phyloP scores from a whole-genome alignment of 2,888 invertebrate genomes.

The Ecdyonurus torrentis region DNA sequence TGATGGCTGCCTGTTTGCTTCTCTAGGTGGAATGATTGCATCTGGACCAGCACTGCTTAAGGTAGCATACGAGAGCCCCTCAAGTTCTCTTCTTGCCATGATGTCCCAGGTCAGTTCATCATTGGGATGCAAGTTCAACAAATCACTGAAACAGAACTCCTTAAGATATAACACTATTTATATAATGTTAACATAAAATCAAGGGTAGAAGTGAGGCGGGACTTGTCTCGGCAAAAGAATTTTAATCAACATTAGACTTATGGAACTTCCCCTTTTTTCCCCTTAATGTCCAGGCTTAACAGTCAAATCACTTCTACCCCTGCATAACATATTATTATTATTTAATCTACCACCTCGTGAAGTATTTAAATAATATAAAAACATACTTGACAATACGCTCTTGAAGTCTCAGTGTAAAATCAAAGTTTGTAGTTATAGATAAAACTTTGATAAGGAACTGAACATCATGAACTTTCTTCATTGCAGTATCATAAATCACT shows the following conservation, averaged over 20 bases:
- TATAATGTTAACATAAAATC: too few relatives aligned
- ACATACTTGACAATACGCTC: conserved; percentile 21
- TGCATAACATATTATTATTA: too few relatives aligned
- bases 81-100: conserved; percentile 39
- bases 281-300: too few relatives aligned
- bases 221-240: too few relatives aligned
- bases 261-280: too few relatives aligned
- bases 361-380: background rate
- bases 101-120: conserved; percentile 40
- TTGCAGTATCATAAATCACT: conserved; percentile 41
- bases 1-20: background rate
- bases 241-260: too few relatives aligned
- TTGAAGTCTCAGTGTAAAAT: conserved; percentile 39
- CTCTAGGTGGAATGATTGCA: background rate
- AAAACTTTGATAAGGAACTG: conserved; percentile 41
- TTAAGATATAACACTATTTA: too few relatives aligned
- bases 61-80: conserved; percentile 22
- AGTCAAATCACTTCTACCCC: too few relatives aligned
- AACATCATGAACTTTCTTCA: conserved; percentile 35
- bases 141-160: conserved; percentile 25
- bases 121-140: conserved; percentile 32
- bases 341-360: background rate
- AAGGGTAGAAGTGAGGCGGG: too few relatives aligned
- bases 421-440: conserved; percentile 37
- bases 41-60: background rate